These are phyloP conservation scores for Chascanopsetta lugubris DNA, from an alignment of 2,113 vertebrate genomes.

Conservation along the genomic window DNA sequence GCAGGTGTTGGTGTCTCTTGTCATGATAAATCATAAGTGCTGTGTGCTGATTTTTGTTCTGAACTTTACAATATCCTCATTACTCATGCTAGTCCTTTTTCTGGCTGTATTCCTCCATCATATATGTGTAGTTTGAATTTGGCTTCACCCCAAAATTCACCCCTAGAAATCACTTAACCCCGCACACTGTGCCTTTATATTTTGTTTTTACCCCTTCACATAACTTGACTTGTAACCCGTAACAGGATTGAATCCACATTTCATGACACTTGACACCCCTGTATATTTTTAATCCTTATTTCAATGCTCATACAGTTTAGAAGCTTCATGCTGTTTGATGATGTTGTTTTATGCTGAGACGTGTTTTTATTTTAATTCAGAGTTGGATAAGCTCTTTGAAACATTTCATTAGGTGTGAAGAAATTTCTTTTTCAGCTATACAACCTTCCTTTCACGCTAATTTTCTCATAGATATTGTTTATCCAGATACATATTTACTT, in stretches of 20 bases:
- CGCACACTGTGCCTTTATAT: too few species aligned
- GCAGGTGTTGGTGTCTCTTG: background rate
- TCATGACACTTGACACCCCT: too few species aligned
- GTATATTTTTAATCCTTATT: background rate
- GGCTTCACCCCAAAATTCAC: too few species aligned
- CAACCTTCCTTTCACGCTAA: background rate
- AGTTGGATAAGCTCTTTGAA: background rate
- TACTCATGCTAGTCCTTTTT: background rate
- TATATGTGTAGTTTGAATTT: too few species aligned
- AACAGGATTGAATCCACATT: too few species aligned
- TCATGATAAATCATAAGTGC: background rate
- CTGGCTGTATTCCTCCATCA: too few species aligned
- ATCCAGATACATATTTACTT: background rate
- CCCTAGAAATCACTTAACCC: too few species aligned
- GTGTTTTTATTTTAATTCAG: background rate
- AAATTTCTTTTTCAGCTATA: background rate
- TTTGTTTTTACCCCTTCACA: too few species aligned
- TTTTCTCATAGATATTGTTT: background rate
- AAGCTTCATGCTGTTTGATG: background rate
- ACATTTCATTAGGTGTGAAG: background rate
- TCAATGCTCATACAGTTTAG: background rate
- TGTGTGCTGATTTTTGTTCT: background rate
- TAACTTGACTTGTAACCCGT: too few species aligned
- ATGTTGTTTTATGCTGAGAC: background rate
- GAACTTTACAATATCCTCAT: background rate